Conservation (phyloP, 2,797 vertebrate genomes). For the Pelochelys cantorii region DNA sequence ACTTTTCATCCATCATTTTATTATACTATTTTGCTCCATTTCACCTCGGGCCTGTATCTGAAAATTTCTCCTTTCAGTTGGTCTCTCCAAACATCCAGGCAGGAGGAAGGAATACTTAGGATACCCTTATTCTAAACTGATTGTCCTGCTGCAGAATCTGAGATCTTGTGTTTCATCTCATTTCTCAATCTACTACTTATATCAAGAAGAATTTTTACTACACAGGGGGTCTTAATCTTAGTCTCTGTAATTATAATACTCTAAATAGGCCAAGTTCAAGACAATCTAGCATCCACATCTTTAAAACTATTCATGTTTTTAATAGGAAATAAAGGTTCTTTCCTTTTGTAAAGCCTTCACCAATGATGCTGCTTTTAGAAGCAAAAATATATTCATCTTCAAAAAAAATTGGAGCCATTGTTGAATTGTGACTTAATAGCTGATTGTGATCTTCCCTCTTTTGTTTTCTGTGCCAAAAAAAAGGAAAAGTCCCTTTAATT, state of each 20-base stretch:
- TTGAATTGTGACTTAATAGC: neutral
- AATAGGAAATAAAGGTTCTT: neutral
- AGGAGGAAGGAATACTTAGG: neutral
- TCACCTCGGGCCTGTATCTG: slow-evolving; percentile 4
- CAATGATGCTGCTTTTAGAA: neutral
- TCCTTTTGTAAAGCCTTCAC: neutral
- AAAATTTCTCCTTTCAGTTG: neutral
- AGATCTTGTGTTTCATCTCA: neutral
- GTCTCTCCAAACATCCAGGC: neutral
- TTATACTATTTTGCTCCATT: neutral
- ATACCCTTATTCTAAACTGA: neutral
- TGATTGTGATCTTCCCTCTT: neutral
- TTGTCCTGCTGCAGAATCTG: neutral
- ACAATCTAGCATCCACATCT: neutral
- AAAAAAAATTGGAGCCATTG: neutral
- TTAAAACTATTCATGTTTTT: neutral
- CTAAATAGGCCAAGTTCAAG: neutral
- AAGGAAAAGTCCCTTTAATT: neutral
- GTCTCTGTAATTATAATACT: neutral
- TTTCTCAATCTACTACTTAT: neutral
- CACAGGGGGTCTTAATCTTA: neutral
- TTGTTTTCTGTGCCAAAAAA: neutral
- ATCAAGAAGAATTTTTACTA: neutral
- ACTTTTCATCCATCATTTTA: neutral
- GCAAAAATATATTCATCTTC: neutral